Evolutionary conservation across 1,140 invertebrate genomes (phyloP), one percentile per base, ranked within the genome.

Genomic region (Drosophila quadrilineata): DNA sequence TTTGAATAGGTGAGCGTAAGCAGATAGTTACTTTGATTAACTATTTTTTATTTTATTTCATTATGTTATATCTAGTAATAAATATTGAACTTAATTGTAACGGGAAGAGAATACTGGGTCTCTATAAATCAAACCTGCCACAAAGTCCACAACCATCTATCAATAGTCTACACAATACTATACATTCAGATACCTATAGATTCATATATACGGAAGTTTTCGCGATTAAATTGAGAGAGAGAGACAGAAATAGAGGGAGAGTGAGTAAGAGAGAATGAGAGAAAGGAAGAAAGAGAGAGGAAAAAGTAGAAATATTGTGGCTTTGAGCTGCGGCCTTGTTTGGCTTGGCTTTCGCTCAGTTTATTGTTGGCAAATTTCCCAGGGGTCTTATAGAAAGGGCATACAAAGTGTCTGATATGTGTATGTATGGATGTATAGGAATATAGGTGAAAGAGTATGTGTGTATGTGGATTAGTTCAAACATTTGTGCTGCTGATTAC

Each of bases 361-460:
- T 79, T 79, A 85, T 72, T 85, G 80, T 85, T 86, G 59, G 80
- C 65, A 75, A 86, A 86, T 86, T 86, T 86, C 80, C 80, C 80
- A 70, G 46, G 80, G 80, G 80, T 60, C 72, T 70, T 72, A 49
- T 75, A 9, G 28, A n/a, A 10, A 2, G n/a, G n/a, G 9, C 10
- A 29, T 6, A 14, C 8, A 19, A 22, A 10, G 22, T 19, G 33
- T n/a, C n/a, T n/a, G n/a, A n/a, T n/a, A n/a, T n/a, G n/a, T n/a
- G n/a, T 1, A 19, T 35, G 16, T 6, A 16, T 3, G 3, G 38
- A 22, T 16, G 1, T 8, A 14, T 26, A 2, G n/a, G 9, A 5
- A 12, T n/a, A 8, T 41, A 43, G 40, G 33, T 14, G 33, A 33
- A 31, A 22, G 66, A 16, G 41, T 68, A 53, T 48, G 38, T 31